Conservation (phyloP, 2,888 invertebrate genomes). For the Cataglyphis albicans region DNA sequence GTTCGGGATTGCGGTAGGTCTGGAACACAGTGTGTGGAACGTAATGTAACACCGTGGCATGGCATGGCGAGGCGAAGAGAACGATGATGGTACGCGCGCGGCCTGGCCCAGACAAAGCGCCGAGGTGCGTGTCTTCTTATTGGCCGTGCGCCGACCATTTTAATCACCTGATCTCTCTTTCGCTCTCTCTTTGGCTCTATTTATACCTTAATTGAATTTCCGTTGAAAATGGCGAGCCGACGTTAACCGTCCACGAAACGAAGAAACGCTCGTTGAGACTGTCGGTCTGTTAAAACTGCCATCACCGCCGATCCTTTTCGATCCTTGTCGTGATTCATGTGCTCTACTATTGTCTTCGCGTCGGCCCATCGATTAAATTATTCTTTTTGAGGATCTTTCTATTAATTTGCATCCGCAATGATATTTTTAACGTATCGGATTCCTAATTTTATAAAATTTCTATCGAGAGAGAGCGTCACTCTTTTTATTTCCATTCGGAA, state of each 20-base stretch:
- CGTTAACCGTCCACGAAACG: conserved; percentile 61
- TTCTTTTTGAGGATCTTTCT: conserved; percentile 2
- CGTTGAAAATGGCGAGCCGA: conserved; percentile 69
- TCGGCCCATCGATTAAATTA: conserved; percentile 8
- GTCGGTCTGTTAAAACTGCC: not conserved
- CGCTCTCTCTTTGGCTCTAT: conserved; percentile 70
- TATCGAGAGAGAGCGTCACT: not conserved
- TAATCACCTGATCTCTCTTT: conserved; percentile 61
- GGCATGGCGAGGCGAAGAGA: conserved; percentile 36
- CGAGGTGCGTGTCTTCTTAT: conserved; percentile 72
- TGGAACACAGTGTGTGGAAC: conserved; percentile 73
- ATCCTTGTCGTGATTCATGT: conserved; percentile 18
- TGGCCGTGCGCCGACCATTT: conserved; percentile 67
- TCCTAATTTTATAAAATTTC: conserved; percentile 4
- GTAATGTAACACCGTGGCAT: conserved; percentile 75
- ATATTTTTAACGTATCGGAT: not conserved
- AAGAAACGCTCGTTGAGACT: conserved; percentile 33
- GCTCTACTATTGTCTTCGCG: conserved; percentile 33
- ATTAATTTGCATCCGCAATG: not conserved
- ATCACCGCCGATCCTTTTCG: not conserved
- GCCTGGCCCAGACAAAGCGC: conserved; percentile 70
- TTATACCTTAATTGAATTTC: conserved; percentile 80
- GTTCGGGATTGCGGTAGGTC: conserved; percentile 82
- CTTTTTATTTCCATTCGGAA: not conserved
- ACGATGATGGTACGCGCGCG: conserved; percentile 58